Evolutionary conservation across 2,797 vertebrate genomes (phyloP), one percentile per base, ranked within the genome.

Genomic region (Pterois miles): DNA sequence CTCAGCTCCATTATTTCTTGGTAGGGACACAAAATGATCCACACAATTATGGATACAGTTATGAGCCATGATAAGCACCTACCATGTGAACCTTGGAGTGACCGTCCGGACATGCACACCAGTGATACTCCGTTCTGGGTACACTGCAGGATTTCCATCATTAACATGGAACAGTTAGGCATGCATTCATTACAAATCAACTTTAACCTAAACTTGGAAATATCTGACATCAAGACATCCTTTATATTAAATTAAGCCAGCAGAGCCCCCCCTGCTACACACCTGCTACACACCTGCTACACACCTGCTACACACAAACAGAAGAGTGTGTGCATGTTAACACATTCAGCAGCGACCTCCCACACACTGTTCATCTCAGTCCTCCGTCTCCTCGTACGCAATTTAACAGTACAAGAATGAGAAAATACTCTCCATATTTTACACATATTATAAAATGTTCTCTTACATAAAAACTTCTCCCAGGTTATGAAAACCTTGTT

Each of bases 371-470:
- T 33, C 34, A 25, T 1, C 10, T 59, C 18, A 16, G 8, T 38
- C n/a, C 9, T 76, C 69, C 52, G 64, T 66, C 79, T 80, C 81
- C 79, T 85, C 80, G 90, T 80, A 91, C 86, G 90, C 90, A 91
- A 85, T 93, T 88, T 67, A 86, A 90, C 93, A 92, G 87, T 92
- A 93, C 92, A 93, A 94, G 92, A 94, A 90, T 94, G 94, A 92
- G 85, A 94, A 94, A 95, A 95, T 94, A 94, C 78, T 93, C 91
- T 93, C 78, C 86, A 91, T 92, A 89, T 89, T 88, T 92, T 90
- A 92, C 88, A 93, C 89, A 84, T 80, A 79, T 91, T 87, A 89
- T 87, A 95, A 94, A 94, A 94, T 87, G 75, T 87, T 85, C 25
- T 90, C 83, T 76, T 82, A 77, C 80, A 88, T 86, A 83, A 69